Evolutionary conservation across 2,888 invertebrate species (phyloP).

Genomic region (Apocheima hispidaria): DNA sequence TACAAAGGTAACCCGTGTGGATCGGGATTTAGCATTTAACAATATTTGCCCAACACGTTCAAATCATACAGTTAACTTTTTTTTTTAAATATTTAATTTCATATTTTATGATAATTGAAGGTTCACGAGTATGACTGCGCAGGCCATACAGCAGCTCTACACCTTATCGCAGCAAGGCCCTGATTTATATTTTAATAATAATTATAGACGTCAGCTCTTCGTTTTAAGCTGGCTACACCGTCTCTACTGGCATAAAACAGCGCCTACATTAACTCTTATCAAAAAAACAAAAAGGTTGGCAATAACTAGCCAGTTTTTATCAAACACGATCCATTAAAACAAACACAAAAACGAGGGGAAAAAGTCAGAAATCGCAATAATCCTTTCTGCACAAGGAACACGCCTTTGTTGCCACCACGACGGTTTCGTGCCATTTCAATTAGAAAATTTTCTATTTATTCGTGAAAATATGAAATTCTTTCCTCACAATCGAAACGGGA

Average conservation of each 20-base stretch:
- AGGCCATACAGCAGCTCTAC: too few relatives aligned
- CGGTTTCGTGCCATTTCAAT: slow-evolving; percentile 58
- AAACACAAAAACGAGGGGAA: slow-evolving; percentile 8
- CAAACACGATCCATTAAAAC: neutral
- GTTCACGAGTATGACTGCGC: neutral
- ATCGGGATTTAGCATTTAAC: slow-evolving; percentile 16
- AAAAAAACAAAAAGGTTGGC: neutral
- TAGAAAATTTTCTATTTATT: slow-evolving; percentile 57
- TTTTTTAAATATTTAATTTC: slow-evolving; percentile 4
- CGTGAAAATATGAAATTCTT: slow-evolving; percentile 75
- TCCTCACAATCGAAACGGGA: slow-evolving; percentile 79
- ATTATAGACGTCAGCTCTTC: too few relatives aligned
- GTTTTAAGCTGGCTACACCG: too few relatives aligned
- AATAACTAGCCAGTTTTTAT: slow-evolving; percentile 1
- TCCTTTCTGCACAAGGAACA: slow-evolving; percentile 23
- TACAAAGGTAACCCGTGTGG: slow-evolving; percentile 38
- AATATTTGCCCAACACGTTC: slow-evolving; percentile 26
- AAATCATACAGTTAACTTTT: slow-evolving; percentile 19
- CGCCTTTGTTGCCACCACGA: slow-evolving; percentile 45
- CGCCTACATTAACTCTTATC: neutral
- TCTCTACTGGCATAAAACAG: neutral
- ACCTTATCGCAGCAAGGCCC: too few relatives aligned
- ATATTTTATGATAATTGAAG: slow-evolving; percentile 9
- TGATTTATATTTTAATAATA: too few relatives aligned
- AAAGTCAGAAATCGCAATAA: slow-evolving; percentile 14